phyloP scores from a whole-genome alignment of 2,888 invertebrate genomes.

The Melanotus villosus region DNA sequence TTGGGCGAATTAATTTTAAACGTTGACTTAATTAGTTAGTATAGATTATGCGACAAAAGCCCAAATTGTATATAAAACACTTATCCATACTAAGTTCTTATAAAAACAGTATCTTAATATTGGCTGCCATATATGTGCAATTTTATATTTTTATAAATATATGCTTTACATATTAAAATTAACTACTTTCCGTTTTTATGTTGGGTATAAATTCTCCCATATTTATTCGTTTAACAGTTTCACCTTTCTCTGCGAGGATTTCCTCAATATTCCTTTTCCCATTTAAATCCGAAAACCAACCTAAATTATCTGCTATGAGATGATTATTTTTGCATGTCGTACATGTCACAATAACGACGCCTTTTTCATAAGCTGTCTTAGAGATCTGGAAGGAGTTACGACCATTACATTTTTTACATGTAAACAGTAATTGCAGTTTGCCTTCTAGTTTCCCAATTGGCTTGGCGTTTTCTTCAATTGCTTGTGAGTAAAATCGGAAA shows the following conservation, averaged over 20 bases:
- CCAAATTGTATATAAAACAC: no score
- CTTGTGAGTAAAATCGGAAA: neutral
- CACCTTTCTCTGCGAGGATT: constrained; percentile 89
- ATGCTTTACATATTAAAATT: constrained; percentile 5
- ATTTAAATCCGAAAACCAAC: constrained; percentile 90
- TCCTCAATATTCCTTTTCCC: constrained; percentile 91
- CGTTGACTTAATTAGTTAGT: no score
- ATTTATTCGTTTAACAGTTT: constrained; percentile 75
- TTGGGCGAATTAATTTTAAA: no score
- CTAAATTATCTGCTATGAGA: constrained; percentile 95
- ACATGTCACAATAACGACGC: constrained; percentile 94
- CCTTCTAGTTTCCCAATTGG: constrained; percentile 66
- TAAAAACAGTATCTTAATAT: no score
- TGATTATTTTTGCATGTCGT: constrained; percentile 91
- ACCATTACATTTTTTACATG: constrained; percentile 89
- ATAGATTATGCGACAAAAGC: no score
- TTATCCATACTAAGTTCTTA: no score
- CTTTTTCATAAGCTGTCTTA: constrained; percentile 87
- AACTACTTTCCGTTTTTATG: neutral
- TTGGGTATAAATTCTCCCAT: constrained; percentile 26
- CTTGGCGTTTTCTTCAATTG: neutral
- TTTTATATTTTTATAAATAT: constrained; percentile 38
- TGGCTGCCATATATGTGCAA: constrained; percentile 21
- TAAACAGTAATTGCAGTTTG: constrained; percentile 83
- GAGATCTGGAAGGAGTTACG: constrained; percentile 87